A percentile compares a stretch with the other conserved stretches of the same genome.
Conservation (phyloP, 2,888 invertebrate genomes). For the Ochropleura leucogaster region DNA sequence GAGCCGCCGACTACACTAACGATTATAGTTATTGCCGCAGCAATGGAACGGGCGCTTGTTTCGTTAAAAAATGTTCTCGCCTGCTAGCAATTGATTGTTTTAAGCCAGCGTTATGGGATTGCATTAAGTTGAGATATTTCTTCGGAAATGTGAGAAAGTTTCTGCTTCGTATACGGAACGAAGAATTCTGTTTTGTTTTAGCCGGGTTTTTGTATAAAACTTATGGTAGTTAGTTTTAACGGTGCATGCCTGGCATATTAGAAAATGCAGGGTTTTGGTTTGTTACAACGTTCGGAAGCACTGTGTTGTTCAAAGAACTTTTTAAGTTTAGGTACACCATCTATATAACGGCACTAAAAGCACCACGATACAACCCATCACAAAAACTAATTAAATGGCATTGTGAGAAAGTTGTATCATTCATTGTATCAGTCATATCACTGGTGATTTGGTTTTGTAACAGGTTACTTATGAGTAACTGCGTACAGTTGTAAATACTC, state of each 20-base stretch:
- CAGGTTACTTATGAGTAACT: background rate
- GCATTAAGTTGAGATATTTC: slow-evolving; percentile 51
- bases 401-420: background rate
- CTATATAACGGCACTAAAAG: background rate
- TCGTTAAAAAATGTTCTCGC: slow-evolving; percentile 56
- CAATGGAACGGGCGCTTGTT: slow-evolving; percentile 60
- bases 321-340: background rate
- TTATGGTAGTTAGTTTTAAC: slow-evolving; percentile 38
- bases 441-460: background rate
- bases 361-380: background rate
- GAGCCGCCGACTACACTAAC: slow-evolving; percentile 57
- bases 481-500: background rate
- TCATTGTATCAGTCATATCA: too few species aligned
- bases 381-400: background rate
- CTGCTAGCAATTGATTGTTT: slow-evolving; percentile 57
- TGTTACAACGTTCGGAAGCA: background rate
- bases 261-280: slow-evolving; percentile 8
- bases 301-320: background rate
- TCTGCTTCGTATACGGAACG: slow-evolving; percentile 15
- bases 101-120: slow-evolving; percentile 48
- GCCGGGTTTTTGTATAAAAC: slow-evolving; percentile 9
- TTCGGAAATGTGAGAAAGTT: slow-evolving; percentile 54
- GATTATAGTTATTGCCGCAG: slow-evolving; percentile 65
- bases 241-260: slow-evolving; percentile 22
- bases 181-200: slow-evolving; percentile 17